Percentiles rank a stretch among this genome's conserved stretches.
These are phyloP conservation scores for Phalacrocorax aristotelis DNA, from an alignment of 2,113 vertebrate species.

Conservation along the genomic window DNA sequence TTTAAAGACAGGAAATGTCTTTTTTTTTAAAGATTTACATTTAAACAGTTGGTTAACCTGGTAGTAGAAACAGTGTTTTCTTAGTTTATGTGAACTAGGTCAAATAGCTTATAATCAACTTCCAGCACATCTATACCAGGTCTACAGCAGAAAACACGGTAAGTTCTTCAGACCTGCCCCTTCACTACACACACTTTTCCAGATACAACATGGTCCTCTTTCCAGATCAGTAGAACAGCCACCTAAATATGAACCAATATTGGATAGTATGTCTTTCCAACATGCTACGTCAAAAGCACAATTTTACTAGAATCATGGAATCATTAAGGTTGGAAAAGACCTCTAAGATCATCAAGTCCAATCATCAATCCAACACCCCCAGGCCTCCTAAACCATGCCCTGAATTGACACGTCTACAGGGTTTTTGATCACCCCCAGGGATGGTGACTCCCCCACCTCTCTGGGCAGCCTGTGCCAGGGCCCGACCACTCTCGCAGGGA, in stretches of 20 bases:
- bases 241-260: fast-evolving
- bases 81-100: not conserved
- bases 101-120: not conserved
- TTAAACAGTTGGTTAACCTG: not conserved
- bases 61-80: not conserved
- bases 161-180: not conserved
- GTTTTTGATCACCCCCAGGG: no score
- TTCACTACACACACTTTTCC: not conserved
- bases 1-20: not conserved
- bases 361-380: no score
- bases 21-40: not conserved
- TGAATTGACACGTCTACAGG: no score
- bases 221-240: not conserved
- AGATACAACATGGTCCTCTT: not conserved
- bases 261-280: fast-evolving
- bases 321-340: no score
- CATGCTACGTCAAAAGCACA: fast-evolving
- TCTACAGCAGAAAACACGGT: not conserved
- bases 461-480: no score
- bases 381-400: no score
- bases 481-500: no score
- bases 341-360: no score
- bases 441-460: no score
- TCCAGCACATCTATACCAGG: not conserved
- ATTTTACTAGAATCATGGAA: no score